phyloP scores from a whole-genome alignment of 2,888 invertebrate genomes.

The Standfussiana lucernea region DNA sequence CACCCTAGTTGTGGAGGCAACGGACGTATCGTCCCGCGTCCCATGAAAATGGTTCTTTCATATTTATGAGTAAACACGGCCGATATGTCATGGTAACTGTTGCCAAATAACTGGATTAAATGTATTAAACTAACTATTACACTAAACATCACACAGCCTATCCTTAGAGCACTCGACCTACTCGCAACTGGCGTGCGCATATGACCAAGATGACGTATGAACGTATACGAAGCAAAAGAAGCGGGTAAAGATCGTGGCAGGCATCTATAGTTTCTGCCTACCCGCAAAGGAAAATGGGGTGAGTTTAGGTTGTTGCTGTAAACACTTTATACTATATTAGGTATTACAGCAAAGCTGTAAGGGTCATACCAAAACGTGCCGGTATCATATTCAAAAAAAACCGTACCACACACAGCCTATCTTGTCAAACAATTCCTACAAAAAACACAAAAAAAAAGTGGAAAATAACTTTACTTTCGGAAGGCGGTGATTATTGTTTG shows the following conservation, averaged over 20 bases:
- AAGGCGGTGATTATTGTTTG: too few species aligned
- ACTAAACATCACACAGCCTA: too few species aligned
- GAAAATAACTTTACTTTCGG: too few species aligned
- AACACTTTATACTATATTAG: not conserved
- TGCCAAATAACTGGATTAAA: constrained; percentile 50
- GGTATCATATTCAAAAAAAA: not conserved
- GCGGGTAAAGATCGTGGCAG: not conserved
- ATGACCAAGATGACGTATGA: not conserved
- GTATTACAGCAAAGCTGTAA: not conserved
- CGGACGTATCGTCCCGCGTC: constrained; percentile 35
- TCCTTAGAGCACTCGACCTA: too few species aligned
- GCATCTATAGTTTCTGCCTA: not conserved
- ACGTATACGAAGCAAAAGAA: not conserved
- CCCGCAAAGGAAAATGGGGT: not conserved
- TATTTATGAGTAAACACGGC: constrained; percentile 64
- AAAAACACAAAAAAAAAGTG: too few species aligned
- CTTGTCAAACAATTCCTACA: not conserved
- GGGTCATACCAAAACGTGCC: not conserved
- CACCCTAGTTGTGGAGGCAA: constrained; percentile 39
- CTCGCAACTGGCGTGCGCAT: not conserved
- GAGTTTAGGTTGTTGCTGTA: not conserved
- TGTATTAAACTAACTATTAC: constrained; percentile 10
- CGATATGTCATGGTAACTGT: constrained; percentile 60
- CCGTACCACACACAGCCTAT: not conserved
- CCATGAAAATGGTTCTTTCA: constrained; percentile 62